Evolutionary conservation across 2,113 vertebrate genomes (phyloP), one percentile per base, ranked within the genome.

Genomic region (Edolisoma coerulescens): DNA sequence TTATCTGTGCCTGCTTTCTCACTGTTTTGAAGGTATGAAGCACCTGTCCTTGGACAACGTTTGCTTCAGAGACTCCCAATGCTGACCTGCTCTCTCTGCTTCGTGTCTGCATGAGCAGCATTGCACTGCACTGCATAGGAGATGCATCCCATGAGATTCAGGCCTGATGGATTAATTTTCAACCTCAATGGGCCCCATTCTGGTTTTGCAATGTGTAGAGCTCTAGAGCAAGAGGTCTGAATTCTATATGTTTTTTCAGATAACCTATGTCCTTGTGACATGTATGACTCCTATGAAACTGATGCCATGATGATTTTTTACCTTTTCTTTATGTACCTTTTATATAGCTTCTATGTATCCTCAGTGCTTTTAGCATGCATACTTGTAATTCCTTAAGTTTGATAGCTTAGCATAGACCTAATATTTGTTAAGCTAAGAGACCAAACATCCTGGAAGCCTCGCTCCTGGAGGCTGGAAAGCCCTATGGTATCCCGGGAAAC

Each of bases 111-210:
- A 8, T 32, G 15, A 57, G 22, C 11, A 50, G 11, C 8, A 3
- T 13, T 45, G 21, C 44, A 2, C 30, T 19, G 32, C 11, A 0
- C 39, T 32, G 14, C 2, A 0, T 19, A 33, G 52, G 27, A 57
- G 8, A 14, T 9, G 42, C 11, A n/a, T 41, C 12, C 2, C 10
- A 8, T 57, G 52, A 50, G 63, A 19, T 28, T 35, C 16, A 60
- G 41, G 20, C 39, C 10, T 42, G 21, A 8, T 30, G 6, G 73
- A 54, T 54, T 63, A 23, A 45, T 74, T 61, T 75, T 73, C 50
- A 56, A 1, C 12, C 16, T 75, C 1, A 1, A 1, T 42, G n/a
- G 16, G 26, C 18, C 19, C 6, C 11, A 11, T 54, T 71, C 23
- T 5, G 4, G 20, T 77, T 87, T 49, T 65, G 22, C n/a, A 41